These are phyloP conservation scores for Calameuta pallipes DNA, from an alignment of 2,888 invertebrate genomes.

Conservation along the genomic window DNA sequence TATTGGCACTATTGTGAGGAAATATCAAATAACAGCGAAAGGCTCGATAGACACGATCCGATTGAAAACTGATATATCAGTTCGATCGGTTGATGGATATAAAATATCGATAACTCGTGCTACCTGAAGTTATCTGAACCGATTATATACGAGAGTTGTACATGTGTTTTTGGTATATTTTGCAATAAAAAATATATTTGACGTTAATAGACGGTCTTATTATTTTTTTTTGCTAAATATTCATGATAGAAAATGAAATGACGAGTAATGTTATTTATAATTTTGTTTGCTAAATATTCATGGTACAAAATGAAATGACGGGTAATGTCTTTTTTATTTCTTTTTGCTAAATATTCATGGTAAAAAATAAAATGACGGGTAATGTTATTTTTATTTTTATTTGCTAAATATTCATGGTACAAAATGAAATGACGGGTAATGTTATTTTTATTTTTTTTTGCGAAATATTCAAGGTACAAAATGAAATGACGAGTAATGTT, in stretches of 20 bases:
- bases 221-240: not conserved
- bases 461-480: not conserved
- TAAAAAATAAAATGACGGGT: slow-evolving; percentile 7
- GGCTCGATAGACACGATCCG: slow-evolving; percentile 1
- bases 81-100: slow-evolving; percentile 14
- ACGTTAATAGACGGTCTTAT: not conserved
- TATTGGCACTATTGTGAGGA: slow-evolving; percentile 35
- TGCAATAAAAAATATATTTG: not conserved
- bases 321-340: slow-evolving; percentile 37
- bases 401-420: no score
- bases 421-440: slow-evolving; percentile 27
- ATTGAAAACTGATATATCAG: slow-evolving; percentile 16
- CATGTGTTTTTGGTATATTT: not conserved
- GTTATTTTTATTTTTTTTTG: slow-evolving; percentile 34
- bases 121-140: not conserved
- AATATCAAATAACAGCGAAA: slow-evolving; percentile 23
- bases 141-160: not conserved
- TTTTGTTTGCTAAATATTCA: slow-evolving; percentile 21
- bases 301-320: not conserved
- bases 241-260: no score
- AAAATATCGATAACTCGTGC: slow-evolving; percentile 17
- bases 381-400: slow-evolving; percentile 41
- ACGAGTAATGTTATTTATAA: slow-evolving; percentile 49
- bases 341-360: no score
- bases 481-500: slow-evolving; percentile 34